phyloP scores from a whole-genome alignment of 30 jellyfish, hydroid and myxozoan genomes.

The Aurelia sp. region DNA sequence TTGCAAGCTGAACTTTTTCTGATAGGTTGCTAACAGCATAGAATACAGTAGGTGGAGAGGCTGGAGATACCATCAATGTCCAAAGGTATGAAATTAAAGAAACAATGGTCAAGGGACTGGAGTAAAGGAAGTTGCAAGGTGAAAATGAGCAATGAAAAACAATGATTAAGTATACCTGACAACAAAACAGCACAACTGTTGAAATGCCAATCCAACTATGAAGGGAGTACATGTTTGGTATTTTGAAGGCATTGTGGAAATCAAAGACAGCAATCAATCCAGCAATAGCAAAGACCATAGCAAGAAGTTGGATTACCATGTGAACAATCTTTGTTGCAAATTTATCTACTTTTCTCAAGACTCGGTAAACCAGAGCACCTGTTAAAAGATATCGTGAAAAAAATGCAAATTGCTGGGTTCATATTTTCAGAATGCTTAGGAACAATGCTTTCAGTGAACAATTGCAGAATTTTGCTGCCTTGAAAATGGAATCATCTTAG shows the following conservation, averaged over 20 bases:
- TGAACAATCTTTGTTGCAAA: constrained; percentile 73
- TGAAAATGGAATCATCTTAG: no score
- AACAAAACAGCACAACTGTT: constrained; percentile 80
- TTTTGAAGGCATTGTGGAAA: constrained; percentile 83
- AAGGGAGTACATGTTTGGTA: constrained; percentile 93
- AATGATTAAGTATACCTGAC: constrained; percentile 69
- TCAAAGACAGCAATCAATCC: constrained; percentile 95
- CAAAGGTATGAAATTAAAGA: no score
- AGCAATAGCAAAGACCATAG: constrained; percentile 73
- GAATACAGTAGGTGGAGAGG: no score
- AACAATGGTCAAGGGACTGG: no score
- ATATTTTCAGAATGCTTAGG: no score
- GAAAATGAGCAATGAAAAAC: neutral
- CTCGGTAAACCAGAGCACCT: constrained; percentile 93
- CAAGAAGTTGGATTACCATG: constrained; percentile 63
- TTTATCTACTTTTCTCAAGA: constrained; percentile 70
- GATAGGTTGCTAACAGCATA: no score
- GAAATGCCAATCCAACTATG: constrained; percentile 98
- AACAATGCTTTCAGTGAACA: no score
- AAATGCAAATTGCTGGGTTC: neutral
- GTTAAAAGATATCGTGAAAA: neutral
- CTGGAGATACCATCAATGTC: no score
- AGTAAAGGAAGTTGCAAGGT: no score
- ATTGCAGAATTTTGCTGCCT: no score
- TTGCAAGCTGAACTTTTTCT: no score